phyloP scores from a whole-genome alignment of 2,888 invertebrate species.

The Drosophila peninsularis region DNA sequence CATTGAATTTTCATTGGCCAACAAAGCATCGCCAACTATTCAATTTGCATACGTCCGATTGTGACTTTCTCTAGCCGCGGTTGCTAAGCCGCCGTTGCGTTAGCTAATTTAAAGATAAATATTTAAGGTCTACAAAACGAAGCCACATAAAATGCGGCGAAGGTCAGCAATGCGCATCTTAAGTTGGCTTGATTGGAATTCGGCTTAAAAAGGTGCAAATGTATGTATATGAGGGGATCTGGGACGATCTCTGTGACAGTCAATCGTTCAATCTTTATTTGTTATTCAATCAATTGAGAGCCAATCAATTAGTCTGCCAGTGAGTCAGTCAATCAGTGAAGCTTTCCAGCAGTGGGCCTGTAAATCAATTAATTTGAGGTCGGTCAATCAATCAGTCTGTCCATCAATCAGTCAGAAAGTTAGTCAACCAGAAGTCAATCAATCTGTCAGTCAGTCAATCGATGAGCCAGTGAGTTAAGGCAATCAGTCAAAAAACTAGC shows the following conservation, averaged over 20 bases:
- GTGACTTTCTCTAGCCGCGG: constrained; percentile 36
- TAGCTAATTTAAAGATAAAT: constrained; percentile 25
- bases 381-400: not conserved
- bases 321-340: not conserved
- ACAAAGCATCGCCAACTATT: constrained; percentile 6
- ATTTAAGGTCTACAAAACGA: constrained; percentile 3
- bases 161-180: constrained; percentile 21
- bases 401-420: not conserved
- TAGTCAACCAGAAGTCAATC: not conserved
- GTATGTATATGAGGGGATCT: not conserved
- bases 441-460: not conserved
- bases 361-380: not conserved
- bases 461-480: not conserved
- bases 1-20: constrained; percentile 47
- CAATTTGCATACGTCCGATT: constrained; percentile 5
- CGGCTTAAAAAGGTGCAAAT: not conserved
- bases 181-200: not conserved
- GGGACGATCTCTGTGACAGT: too few relatives aligned
- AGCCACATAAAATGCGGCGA: constrained; percentile 14
- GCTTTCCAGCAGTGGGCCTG: not conserved
- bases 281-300: not conserved
- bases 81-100: constrained; percentile 14
- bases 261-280: not conserved
- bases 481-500: not conserved
- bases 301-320: not conserved